Base-by-base conservation (phyloP, 1,140 invertebrate genomes). In the Anastatus disparis region DNA sequence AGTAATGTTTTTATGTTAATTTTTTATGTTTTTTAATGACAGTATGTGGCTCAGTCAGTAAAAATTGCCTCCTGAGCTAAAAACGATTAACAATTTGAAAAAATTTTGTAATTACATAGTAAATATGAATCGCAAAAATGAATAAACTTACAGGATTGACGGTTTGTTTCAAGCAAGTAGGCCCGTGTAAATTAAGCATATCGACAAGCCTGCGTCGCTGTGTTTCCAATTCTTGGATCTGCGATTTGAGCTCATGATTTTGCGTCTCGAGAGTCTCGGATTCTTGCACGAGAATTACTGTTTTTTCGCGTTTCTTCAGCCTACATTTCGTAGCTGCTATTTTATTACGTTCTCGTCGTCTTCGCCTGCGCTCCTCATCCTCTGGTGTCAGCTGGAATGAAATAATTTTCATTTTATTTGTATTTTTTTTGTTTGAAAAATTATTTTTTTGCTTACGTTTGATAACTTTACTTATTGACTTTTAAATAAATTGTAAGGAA, bases 261-360 rank as follows among this genome's bases (percentile, higher is more conserved):
- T 95, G 94, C n/a, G 89, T 91, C 81, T 96, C 94, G 15, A 96
- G 83, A 2, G 90, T 89, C 83, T 95, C 94, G 9, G 94, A 94
- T 85, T 97, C 95, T 77, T 93, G 90, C 67, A 96, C 93, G 68
- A 97, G 86, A 72, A 94, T 93, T 55, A 92, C 91, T 1, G 95
- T 96, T 71, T 92, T 91, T 79, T 97, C 94, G 22, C 95, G 91
- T 82, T 97, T 97, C 88, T 97, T 97, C 87, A 95, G 89, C 61
- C 96, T 90, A 82, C 96, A 97, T 83, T 97, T 97, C 20, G 96
- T 97, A 12, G 96, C 96, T 17, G 96, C 96, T 48, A 97, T 93
- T 89, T 97, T 97, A 84, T 98, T 97, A 59, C 95, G 89, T 84
- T 97, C 95, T 72, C 96, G 89, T 76, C 95, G 88, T 61, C 94